Evolutionary conservation across 2,113 vertebrate genomes (phyloP).

Genomic region (Myotis lucifugus): DNA sequence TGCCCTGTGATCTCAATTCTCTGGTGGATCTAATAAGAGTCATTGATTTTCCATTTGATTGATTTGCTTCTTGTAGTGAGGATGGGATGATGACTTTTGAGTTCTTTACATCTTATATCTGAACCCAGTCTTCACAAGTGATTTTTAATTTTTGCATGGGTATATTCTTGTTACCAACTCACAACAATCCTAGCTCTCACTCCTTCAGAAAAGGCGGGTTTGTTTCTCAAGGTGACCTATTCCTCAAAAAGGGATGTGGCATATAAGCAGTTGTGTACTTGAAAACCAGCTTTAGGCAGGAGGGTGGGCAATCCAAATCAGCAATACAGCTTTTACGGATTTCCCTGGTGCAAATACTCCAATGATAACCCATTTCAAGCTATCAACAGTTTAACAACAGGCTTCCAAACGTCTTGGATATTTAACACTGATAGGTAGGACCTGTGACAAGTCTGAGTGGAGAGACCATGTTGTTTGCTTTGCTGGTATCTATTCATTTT

Average conservation of each 20-base stretch:
- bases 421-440: neutral
- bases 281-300: neutral
- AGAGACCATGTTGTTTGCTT: neutral
- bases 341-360: neutral
- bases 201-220: neutral
- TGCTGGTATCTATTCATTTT: neutral
- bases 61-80: neutral
- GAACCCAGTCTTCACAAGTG: neutral
- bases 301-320: neutral
- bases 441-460: too few species aligned
- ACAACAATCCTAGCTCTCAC: neutral
- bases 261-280: neutral
- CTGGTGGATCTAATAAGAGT: neutral
- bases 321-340: neutral
- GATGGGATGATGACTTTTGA: neutral
- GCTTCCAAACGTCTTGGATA: neutral
- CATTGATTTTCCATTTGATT: neutral
- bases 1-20: neutral
- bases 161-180: neutral
- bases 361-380: neutral
- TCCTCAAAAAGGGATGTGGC: neutral
- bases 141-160: neutral
- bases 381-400: neutral
- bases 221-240: neutral
- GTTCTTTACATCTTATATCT: neutral